These are phyloP conservation scores for Ptilonorhynchus violaceus DNA, from an alignment of 2,113 vertebrate species.

Conservation along the genomic window DNA sequence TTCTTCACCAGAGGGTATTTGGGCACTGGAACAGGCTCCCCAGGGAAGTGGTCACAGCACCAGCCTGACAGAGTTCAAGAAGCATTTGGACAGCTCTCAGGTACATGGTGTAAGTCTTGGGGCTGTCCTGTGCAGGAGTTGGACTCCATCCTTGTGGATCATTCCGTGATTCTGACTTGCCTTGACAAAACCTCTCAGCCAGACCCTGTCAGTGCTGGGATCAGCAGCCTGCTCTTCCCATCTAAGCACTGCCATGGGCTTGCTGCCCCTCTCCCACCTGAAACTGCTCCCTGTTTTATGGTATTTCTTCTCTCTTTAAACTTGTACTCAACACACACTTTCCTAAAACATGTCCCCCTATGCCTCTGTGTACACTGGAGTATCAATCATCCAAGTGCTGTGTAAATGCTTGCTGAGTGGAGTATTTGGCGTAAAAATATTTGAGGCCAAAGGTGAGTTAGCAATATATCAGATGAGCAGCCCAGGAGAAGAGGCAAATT, in stretches of 20 bases:
- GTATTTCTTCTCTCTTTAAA: neutral
- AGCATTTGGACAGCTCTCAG: neutral
- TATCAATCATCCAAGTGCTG: neutral
- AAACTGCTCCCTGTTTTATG: neutral
- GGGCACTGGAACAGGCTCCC: neutral
- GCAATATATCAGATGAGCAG: neutral
- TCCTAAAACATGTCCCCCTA: neutral
- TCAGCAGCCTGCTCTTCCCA: neutral
- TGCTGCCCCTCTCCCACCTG: neutral
- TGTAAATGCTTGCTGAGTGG: neutral
- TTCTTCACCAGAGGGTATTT: neutral
- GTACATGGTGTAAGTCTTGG: neutral
- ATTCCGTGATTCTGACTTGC: neutral
- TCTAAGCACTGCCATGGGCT: neutral
- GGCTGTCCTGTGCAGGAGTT: neutral
- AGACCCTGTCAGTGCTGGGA: rapidly evolving
- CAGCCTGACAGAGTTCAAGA: neutral
- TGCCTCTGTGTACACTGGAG: neutral
- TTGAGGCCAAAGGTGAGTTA: conserved; percentile 17
- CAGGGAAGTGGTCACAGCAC: neutral
- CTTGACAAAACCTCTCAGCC: neutral
- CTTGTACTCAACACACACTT: neutral
- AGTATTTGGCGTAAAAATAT: conserved; percentile 16
- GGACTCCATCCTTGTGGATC: neutral
- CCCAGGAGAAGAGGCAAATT: neutral